Conservation (phyloP, 2,113 vertebrate species). For the Apus apus region DNA sequence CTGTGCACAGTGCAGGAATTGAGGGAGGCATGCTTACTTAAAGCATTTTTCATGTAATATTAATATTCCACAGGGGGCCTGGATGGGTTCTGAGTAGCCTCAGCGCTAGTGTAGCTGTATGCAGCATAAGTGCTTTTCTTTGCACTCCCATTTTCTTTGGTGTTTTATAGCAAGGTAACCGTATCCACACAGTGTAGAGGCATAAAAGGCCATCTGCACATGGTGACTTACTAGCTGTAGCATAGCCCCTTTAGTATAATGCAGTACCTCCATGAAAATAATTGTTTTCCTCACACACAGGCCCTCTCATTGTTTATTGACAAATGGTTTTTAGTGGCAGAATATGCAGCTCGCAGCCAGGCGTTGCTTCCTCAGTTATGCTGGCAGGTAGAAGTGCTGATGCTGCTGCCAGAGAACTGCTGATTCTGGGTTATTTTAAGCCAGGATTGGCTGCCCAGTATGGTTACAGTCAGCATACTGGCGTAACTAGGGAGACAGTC, state of each 20-base stretch:
- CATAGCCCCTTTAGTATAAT: background rate
- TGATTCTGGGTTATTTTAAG: slow-evolving; percentile 37
- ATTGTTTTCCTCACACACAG: fast-evolving
- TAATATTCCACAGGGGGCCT: background rate
- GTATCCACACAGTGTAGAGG: fast-evolving
- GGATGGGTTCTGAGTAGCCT: background rate
- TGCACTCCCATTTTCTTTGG: fast-evolving
- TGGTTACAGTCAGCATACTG: background rate
- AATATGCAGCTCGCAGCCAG: background rate
- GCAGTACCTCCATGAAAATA: background rate
- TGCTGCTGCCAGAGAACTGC: slow-evolving; percentile 35
- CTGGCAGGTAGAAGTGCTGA: slow-evolving; percentile 45
- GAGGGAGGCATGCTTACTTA: background rate
- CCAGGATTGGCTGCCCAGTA: background rate
- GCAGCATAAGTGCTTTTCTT: background rate
- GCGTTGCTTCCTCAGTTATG: background rate
- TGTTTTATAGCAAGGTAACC: background rate
- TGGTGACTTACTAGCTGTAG: too few species aligned
- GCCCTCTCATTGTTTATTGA: background rate
- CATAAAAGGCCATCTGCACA: fast-evolving
- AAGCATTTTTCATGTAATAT: background rate
- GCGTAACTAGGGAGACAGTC: background rate
- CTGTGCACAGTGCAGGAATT: fast-evolving
- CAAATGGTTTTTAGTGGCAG: background rate
- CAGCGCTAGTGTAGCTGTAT: fast-evolving